These are phyloP conservation scores for Oryctolagus cuniculus DNA, from an alignment of 2,113 vertebrate genomes.

Conservation along the genomic window mOryCun1.1 NC_091432.1:228308501-228309000, in stretches of 20 bases:
- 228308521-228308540: slow-evolving; percentile 1
- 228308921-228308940: slow-evolving; percentile 38
- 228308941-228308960: background rate
- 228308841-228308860: background rate
- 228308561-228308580: slow-evolving; percentile 20
- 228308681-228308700: background rate
- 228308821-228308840: background rate
- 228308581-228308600: background rate
- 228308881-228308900: background rate
- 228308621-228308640: background rate
- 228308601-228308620: background rate
- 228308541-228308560: background rate
- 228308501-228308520: background rate
- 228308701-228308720: slow-evolving; percentile 15
- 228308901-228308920: slow-evolving; percentile 10
- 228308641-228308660: background rate
- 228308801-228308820: background rate
- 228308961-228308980: slow-evolving; percentile 29
- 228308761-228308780: background rate
- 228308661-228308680: too few species aligned
- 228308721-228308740: background rate
- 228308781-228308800: background rate
- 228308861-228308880: slow-evolving; percentile 15
- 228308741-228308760: background rate
- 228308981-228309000: background rate